These are phyloP conservation scores for Sparus aurata DNA, from an alignment of 2,797 vertebrate genomes.

Conservation along the genomic window DNA sequence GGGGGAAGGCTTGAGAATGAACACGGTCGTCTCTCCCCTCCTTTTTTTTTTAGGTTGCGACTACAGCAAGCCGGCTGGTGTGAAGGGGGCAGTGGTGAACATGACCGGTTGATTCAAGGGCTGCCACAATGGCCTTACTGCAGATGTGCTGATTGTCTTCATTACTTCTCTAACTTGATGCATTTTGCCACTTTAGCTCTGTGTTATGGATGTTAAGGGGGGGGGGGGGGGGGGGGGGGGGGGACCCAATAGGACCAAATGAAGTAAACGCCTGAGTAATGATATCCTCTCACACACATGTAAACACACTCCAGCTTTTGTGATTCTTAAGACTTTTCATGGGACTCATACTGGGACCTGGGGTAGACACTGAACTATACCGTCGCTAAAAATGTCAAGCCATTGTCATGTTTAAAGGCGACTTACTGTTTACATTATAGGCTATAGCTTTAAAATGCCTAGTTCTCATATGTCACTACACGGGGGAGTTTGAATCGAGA, in stretches of 20 bases:
- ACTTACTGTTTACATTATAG: conserved; percentile 50
- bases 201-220: conserved; percentile 49
- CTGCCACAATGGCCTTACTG: conserved; percentile 41
- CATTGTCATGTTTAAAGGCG: conserved; percentile 25
- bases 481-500: conserved; percentile 9
- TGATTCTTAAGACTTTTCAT: conserved; percentile 14
- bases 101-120: conserved; percentile 57
- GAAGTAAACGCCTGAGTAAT: conserved; percentile 11
- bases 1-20: background rate
- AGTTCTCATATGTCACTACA: conserved; percentile 16
- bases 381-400: background rate
- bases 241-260: conserved; percentile 36
- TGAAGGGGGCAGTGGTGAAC: conserved; percentile 42
- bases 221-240: background rate
- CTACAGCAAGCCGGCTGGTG: conserved; percentile 42
- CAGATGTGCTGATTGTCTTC: conserved; percentile 33
- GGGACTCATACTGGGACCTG: conserved; percentile 12
- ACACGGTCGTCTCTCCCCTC: background rate
- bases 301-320: background rate
- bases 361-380: conserved; percentile 15
- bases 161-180: conserved; percentile 43
- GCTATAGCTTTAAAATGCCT: conserved; percentile 40
- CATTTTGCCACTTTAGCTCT: conserved; percentile 52
- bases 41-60: conserved; percentile 55
- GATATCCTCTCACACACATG: conserved; percentile 3